These are phyloP conservation scores for Acronicta leporina DNA, from an alignment of 2,888 invertebrate genomes.

Conservation along the genomic window DNA sequence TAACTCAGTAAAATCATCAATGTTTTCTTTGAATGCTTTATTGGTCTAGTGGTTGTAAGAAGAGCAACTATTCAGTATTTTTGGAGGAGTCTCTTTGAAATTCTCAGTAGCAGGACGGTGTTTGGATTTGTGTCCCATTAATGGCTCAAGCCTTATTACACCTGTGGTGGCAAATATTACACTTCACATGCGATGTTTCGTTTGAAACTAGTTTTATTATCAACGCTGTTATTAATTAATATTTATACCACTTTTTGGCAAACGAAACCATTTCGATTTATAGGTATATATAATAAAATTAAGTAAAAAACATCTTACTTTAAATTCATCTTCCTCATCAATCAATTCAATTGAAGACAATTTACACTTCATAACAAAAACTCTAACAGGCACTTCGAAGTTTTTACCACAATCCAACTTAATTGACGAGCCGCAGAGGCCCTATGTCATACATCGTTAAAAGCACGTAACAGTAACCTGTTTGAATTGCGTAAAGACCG, in stretches of 20 bases:
- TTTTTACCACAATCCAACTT: slow-evolving; percentile 21
- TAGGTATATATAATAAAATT: too few species aligned
- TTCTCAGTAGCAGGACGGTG: too few species aligned
- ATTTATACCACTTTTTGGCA: background rate
- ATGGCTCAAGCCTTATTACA: too few species aligned
- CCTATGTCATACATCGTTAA: slow-evolving; percentile 53
- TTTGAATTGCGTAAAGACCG: slow-evolving; percentile 62
- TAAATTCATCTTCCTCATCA: slow-evolving; percentile 2
- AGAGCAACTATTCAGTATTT: too few species aligned
- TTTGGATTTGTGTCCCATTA: too few species aligned
- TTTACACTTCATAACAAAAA: slow-evolving; percentile 24
- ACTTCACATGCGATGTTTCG: too few species aligned
- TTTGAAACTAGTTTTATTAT: too few species aligned
- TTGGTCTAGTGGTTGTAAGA: background rate
- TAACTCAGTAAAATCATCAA: slow-evolving; percentile 7
- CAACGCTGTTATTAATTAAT: too few species aligned
- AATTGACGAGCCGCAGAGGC: slow-evolving; percentile 40
- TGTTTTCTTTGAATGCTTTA: slow-evolving; percentile 3
- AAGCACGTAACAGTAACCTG: slow-evolving; percentile 52
- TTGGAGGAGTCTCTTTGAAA: too few species aligned
- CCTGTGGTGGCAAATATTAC: too few species aligned
- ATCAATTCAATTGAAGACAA: slow-evolving; percentile 20
- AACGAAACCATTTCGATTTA: background rate
- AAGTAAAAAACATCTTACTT: background rate
- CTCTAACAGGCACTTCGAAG: slow-evolving; percentile 1